A percentile compares a stretch with the other conserved stretches of the same genome.
These are phyloP conservation scores for Margarornis squamiger DNA, from an alignment of 2,797 vertebrate species.

Conservation along the genomic window DNA sequence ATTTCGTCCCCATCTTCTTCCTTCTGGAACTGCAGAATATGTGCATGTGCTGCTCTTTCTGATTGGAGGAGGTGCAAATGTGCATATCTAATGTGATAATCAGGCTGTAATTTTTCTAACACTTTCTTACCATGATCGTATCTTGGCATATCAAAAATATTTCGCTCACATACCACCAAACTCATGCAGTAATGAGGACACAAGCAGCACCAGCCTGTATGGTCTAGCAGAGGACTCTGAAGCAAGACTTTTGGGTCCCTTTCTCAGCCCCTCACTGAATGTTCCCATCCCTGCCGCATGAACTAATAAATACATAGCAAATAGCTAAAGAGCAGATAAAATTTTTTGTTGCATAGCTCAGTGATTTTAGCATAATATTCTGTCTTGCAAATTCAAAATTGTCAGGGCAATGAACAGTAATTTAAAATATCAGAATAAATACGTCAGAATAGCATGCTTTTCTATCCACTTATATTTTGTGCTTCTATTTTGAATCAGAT, in stretches of 20 bases:
- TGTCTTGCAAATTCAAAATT: neutral
- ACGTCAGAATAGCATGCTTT: neutral
- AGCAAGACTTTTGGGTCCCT: neutral
- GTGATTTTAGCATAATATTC: conserved; percentile 30
- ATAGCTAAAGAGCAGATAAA: neutral
- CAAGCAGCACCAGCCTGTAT: neutral
- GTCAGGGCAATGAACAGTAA: neutral
- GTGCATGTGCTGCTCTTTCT: neutral
- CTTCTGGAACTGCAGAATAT: neutral
- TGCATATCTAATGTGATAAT: neutral
- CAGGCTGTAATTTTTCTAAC: neutral
- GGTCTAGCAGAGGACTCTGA: neutral
- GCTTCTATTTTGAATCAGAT: neutral
- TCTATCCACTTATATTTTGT: neutral
- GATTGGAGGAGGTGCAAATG: neutral
- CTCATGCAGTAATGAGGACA: neutral
- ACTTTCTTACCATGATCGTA: neutral
- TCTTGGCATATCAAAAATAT: neutral
- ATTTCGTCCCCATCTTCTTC: neutral
- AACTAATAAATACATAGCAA: neutral
- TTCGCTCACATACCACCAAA: neutral
- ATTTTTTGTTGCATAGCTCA: conserved; percentile 14
- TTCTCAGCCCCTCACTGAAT: neutral
- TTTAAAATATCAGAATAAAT: conserved; percentile 38
- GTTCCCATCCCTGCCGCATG: neutral